phyloP scores from a whole-genome alignment of 2,888 invertebrate species.

The Limnephilus lunatus region DNA sequence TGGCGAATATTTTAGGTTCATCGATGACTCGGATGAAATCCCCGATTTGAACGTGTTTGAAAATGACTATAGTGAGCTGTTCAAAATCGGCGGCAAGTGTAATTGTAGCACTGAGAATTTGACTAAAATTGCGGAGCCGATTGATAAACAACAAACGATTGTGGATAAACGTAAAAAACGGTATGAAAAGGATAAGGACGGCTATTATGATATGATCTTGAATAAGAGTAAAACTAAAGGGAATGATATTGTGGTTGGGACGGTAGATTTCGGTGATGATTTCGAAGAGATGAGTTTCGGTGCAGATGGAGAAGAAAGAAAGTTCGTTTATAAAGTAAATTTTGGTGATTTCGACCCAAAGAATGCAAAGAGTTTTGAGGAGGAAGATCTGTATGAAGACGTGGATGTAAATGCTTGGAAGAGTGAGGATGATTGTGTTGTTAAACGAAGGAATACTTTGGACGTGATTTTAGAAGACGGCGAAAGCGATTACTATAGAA shows the following conservation, averaged over 20 bases:
- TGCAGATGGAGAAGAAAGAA: conserved; percentile 60
- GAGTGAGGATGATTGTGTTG: conserved; percentile 70
- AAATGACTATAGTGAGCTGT: conserved; percentile 11
- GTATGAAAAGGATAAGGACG: conserved; percentile 44
- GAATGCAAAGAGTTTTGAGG: conserved; percentile 65
- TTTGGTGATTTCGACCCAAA: conserved; percentile 63
- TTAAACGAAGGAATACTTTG: conserved; percentile 69
- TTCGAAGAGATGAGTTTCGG: conserved; percentile 67
- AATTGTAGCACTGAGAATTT: neutral
- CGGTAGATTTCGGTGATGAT: conserved; percentile 70
- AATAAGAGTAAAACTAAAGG: conserved; percentile 13
- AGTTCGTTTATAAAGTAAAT: conserved; percentile 61
- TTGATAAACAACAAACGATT: neutral
- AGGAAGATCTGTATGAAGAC: conserved; percentile 67
- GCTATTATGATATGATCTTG: conserved; percentile 51
- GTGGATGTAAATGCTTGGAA: conserved; percentile 67
- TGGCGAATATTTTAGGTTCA: conserved; percentile 40
- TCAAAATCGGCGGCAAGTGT: conserved; percentile 42
- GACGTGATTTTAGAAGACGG: conserved; percentile 76
- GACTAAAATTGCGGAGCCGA: neutral
- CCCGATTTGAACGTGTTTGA: conserved; percentile 28
- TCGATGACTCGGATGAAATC: conserved; percentile 24
- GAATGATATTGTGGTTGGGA: conserved; percentile 37
- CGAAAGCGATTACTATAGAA: conserved; percentile 76
- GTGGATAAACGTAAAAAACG: neutral